phyloP scores from a whole-genome alignment of 2,113 vertebrate genomes.

The Sclerurus mexicanus region DNA sequence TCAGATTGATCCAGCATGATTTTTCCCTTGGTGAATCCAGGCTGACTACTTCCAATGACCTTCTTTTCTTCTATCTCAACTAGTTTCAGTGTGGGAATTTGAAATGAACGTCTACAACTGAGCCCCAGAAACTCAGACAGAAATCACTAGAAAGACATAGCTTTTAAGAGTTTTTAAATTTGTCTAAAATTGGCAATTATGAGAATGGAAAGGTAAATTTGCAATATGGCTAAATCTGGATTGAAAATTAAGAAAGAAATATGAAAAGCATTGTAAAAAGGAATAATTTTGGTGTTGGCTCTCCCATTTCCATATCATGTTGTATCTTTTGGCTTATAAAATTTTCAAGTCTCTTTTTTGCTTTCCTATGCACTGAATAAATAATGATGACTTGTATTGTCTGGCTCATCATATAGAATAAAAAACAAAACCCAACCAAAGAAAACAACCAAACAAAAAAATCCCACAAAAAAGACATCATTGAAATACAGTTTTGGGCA shows the following conservation, averaged over 20 bases:
- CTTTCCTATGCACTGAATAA: background rate
- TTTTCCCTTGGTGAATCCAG: background rate
- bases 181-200: background rate
- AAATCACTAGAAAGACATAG: background rate
- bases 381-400: background rate
- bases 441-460: background rate
- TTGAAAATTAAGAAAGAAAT: background rate
- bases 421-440: background rate
- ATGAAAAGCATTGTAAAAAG: background rate
- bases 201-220: background rate
- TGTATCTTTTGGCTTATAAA: background rate
- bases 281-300: background rate
- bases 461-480: background rate
- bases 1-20: background rate
- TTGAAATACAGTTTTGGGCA: background rate
- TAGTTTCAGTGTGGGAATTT: background rate
- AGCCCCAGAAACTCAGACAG: background rate
- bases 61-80: background rate
- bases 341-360: background rate
- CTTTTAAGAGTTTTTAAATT: background rate
- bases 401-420: background rate
- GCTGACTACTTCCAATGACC: too few relatives aligned
- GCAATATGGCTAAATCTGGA: background rate
- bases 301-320: background rate
- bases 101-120: background rate